A percentile compares a stretch with the other conserved stretches of the same genome.
Evolutionary conservation across 2,797 vertebrate genomes (phyloP).

Genomic region (Onychomys arenicola): DNA sequence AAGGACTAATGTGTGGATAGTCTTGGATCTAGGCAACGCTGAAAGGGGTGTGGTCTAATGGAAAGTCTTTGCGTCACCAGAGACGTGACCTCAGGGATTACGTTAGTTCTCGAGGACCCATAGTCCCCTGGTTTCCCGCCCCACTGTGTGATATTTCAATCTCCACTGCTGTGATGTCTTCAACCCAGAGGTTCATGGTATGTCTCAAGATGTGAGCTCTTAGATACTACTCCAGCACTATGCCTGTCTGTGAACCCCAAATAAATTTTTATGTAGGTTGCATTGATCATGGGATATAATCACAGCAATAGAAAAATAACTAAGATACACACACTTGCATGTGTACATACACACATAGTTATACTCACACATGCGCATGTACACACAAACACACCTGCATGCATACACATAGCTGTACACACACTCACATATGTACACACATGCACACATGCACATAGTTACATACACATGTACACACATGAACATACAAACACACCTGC

Average conservation of each 20-base stretch:
- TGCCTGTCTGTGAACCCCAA: neutral
- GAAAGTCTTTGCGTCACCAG: neutral
- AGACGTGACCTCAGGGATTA: too few relatives aligned
- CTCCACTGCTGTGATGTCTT: too few relatives aligned
- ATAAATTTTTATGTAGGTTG: neutral
- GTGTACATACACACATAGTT: neutral
- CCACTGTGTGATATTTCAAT: neutral
- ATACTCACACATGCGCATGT: neutral
- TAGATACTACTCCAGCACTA: neutral
- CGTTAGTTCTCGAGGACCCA: neutral
- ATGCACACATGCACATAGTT: neutral
- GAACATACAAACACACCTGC: neutral
- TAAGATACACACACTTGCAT: neutral
- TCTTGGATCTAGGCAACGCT: neutral
- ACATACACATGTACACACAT: neutral
- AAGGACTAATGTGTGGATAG: neutral
- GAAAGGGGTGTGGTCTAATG: neutral
- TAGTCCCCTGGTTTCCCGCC: neutral
- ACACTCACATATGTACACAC: too few relatives aligned
- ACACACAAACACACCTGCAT: neutral
- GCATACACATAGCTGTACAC: too few relatives aligned
- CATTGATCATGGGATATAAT: neutral
- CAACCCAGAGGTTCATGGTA: neutral
- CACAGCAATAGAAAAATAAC: neutral
- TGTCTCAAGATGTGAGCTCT: neutral